A percentile compares a stretch with the other conserved stretches of the same genome.
Evolutionary conservation across 2,113 vertebrate species (phyloP).

Genomic region (Lampris incognitus): DNA sequence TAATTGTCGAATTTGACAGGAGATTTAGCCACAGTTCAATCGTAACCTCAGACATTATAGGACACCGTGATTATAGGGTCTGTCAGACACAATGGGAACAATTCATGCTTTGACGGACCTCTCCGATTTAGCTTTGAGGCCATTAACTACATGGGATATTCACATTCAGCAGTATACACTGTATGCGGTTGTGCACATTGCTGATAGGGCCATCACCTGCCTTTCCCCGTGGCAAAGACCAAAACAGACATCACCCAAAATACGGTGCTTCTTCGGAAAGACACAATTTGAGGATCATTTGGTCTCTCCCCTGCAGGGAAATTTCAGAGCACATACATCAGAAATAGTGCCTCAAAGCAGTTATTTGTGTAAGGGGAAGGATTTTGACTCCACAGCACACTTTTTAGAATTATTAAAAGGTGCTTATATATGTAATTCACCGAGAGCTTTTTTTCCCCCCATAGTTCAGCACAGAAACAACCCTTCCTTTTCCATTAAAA

Average conservation of each 20-base stretch:
- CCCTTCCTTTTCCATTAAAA: constrained; percentile 58
- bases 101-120: neutral
- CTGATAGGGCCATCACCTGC: neutral
- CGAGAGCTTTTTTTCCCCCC: constrained; percentile 29
- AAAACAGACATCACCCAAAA: constrained; percentile 4
- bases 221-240: neutral
- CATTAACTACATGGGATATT: neutral
- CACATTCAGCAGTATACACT: neutral
- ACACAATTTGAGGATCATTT: constrained; percentile 9
- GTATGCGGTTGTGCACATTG: neutral
- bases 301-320: constrained; percentile 20
- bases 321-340: neutral
- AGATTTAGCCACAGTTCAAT: neutral
- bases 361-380: constrained; percentile 29
- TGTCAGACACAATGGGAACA: neutral
- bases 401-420: constrained; percentile 49
- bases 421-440: constrained; percentile 18
- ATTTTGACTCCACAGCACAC: constrained; percentile 33
- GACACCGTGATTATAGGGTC: neutral
- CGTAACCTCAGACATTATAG: neutral
- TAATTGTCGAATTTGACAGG: neutral
- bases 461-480: constrained; percentile 44
- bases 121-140: neutral
- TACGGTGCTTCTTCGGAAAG: neutral
- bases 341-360: constrained; percentile 36